Percentiles rank a stretch among this genome's conserved stretches.
Evolutionary conservation across 2,113 vertebrate species (phyloP).

Genomic region (Hippopotamus amphibius): DNA sequence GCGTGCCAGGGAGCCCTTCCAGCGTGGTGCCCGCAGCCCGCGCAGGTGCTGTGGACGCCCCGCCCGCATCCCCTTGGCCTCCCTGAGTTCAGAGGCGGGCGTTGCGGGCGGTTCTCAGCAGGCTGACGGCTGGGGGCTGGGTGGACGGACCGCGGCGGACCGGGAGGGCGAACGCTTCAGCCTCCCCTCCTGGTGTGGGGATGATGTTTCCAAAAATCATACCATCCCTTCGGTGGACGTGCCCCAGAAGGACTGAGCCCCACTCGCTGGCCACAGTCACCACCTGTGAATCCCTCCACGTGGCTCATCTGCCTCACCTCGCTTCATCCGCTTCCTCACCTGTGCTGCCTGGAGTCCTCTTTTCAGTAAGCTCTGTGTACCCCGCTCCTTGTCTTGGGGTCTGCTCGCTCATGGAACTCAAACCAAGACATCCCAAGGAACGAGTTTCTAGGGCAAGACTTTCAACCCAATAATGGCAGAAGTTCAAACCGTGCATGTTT

Average conservation of each 20-base stretch:
- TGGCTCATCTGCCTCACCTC: neutral
- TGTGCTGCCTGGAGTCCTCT: accelerated
- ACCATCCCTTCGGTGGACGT: neutral
- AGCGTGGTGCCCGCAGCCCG: neutral
- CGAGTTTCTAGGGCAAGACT: neutral
- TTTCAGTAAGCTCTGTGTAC: neutral
- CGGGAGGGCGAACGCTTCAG: no score
- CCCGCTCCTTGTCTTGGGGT: neutral
- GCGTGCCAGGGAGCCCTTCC: neutral
- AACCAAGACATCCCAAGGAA: neutral
- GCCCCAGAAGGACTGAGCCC: neutral
- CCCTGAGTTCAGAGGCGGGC: neutral
- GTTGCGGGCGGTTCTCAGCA: no score
- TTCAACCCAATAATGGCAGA: no score
- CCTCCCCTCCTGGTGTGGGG: neutral
- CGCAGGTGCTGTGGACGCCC: neutral
- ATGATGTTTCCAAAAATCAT: neutral
- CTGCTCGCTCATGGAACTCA: accelerated
- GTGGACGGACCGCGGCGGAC: no score
- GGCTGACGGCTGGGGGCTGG: neutral
- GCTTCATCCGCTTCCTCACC: neutral
- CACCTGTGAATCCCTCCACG: no score
- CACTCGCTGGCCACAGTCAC: no score
- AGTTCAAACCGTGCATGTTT: neutral
- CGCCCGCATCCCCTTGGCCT: no score